Percentiles rank a stretch among this genome's conserved stretches.
phyloP scores from a whole-genome alignment of 2,797 vertebrate species.

The Acrocephalus scirpaceus region DNA sequence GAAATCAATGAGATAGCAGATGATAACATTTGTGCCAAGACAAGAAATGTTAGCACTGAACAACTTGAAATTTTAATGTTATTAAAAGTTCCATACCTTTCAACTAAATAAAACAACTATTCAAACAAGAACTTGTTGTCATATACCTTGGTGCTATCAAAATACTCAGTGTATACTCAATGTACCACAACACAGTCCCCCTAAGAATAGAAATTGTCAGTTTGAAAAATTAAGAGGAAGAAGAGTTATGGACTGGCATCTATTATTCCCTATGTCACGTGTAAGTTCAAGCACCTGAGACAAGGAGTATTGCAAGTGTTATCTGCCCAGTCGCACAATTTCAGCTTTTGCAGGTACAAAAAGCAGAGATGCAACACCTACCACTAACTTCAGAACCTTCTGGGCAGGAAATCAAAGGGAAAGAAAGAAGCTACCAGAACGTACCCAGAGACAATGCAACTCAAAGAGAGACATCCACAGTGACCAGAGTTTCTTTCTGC shows the following conservation, averaged over 20 bases:
- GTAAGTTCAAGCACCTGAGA: background rate
- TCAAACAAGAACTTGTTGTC: background rate
- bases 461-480: background rate
- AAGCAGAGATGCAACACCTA: background rate
- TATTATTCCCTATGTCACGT: accelerated
- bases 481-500: background rate
- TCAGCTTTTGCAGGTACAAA: background rate
- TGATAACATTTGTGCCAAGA: background rate
- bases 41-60: background rate
- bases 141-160: background rate
- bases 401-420: background rate
- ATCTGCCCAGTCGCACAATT: background rate
- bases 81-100: background rate
- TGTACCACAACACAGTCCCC: background rate
- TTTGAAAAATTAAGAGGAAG: background rate
- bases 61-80: background rate
- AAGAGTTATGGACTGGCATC: background rate
- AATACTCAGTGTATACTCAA: background rate
- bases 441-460: background rate
- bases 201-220: background rate
- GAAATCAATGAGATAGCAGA: background rate
- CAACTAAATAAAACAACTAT: background rate
- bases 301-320: background rate
- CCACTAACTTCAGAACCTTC: background rate
- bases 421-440: background rate